Evolutionary conservation across 1,140 invertebrate species (phyloP), one percentile per base, ranked within the genome.

Genomic region (Delia radicum): DNA sequence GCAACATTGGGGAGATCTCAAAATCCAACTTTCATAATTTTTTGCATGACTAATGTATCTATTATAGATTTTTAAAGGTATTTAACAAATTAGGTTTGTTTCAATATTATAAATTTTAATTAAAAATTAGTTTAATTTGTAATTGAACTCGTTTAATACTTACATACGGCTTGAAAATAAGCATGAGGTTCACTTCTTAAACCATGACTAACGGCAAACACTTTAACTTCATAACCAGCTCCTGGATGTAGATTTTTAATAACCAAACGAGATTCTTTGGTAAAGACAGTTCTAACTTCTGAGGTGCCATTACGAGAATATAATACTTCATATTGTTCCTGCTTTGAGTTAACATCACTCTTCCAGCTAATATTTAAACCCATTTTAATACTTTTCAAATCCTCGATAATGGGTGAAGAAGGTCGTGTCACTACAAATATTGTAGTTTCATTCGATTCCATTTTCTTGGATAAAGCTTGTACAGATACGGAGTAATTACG

Each of bases 341-440:
- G 95, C 62, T 92, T 89, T 1, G 94, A 96, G 81, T 95, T 96
- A 0, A 96, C 95, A 85, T 97, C 96, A 74, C 93, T 95, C 87
- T 96, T 95, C 95, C 95, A 98, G 12, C 94, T 95, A 42, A 98
- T 94, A 78, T 95, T 95, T 71, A 97, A 87, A 3, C 93, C 93
- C 81, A 90, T 89, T 21, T 91, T 89, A 61, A 94, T 92, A 1
- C 93, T 90, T 82, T 91, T 92, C 27, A 96, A 85, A 80, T 94
- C 93, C 83, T 95, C 93, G 75, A 96, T 96, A 75, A 96, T 95
- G 2, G 95, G 95, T 69, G 95, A 93, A 27, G 94, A 94, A 8
- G 96, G 95, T 72, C 91, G 90, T 3, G 95, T 96, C 0, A 93
- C 92, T 79, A 94, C 93, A 81, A 91, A 93, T n/a, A 94, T 88